phyloP scores from a whole-genome alignment of 2,888 invertebrate species.

The Azorinus chamasolen region DNA sequence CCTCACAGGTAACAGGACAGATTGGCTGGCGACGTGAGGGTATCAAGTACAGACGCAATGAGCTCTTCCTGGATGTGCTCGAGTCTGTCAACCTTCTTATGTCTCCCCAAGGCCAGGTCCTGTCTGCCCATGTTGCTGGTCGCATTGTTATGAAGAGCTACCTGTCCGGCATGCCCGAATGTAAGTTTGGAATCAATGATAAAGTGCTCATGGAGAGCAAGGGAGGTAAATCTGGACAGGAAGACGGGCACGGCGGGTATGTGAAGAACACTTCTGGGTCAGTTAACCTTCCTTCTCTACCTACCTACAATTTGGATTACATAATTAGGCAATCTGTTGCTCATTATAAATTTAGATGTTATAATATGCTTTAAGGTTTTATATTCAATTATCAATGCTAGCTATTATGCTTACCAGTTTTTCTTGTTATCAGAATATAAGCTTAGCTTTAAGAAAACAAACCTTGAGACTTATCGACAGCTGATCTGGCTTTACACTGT shows the following conservation, averaged over 20 bases:
- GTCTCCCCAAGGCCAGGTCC: constrained; percentile 98
- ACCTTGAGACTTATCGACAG: too few relatives aligned
- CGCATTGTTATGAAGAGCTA: constrained; percentile 99
- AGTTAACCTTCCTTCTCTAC: constrained; percentile 36
- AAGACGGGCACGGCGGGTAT: constrained; percentile 80
- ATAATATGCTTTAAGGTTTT: too few relatives aligned
- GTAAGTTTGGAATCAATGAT: constrained; percentile 99
- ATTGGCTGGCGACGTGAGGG: constrained; percentile 99
- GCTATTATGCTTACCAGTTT: too few relatives aligned
- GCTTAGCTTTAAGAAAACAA: too few relatives aligned
- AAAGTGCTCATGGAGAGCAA: constrained; percentile 98
- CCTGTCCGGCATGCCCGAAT: constrained; percentile 99
- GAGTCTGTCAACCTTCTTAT: constrained; percentile 99
- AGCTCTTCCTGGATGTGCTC: constrained; percentile 98
- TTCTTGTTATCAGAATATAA: too few relatives aligned
- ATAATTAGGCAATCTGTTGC: too few relatives aligned
- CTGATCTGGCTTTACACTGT: too few relatives aligned
- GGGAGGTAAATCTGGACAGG: constrained; percentile 85
- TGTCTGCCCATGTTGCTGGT: constrained; percentile 99
- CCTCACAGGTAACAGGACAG: constrained; percentile 98
- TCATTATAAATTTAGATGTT: too few relatives aligned
- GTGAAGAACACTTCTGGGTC: constrained; percentile 62
- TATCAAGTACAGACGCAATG: constrained; percentile 99
- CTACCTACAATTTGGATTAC: constrained; percentile 27
- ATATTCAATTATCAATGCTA: too few relatives aligned